A percentile compares a stretch with the other conserved stretches of the same genome.
These are phyloP conservation scores for Agrotis clavis DNA, from an alignment of 2,888 invertebrate species.

Conservation along the genomic window DNA sequence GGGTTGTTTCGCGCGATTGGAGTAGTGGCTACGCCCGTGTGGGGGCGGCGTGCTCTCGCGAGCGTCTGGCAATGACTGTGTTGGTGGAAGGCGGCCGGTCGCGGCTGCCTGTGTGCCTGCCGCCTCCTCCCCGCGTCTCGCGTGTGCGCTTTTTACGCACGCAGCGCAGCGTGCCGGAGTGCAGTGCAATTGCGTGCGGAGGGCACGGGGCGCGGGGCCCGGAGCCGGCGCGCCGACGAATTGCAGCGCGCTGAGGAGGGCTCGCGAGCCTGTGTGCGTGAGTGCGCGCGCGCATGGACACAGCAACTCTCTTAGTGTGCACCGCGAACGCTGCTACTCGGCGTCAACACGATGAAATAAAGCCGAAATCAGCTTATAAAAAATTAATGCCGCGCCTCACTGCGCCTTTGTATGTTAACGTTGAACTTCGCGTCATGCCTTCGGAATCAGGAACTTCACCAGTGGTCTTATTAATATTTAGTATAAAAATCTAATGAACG, in stretches of 20 bases:
- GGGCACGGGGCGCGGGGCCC: slow-evolving; percentile 72
- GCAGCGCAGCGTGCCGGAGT: slow-evolving; percentile 85
- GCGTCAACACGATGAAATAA: slow-evolving; percentile 82
- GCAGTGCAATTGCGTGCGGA: slow-evolving; percentile 91
- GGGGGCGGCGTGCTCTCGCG: slow-evolving; percentile 89
- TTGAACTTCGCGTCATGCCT: slow-evolving; percentile 82
- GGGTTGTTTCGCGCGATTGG: slow-evolving; percentile 83
- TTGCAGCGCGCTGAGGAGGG: slow-evolving; percentile 90
- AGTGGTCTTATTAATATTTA: slow-evolving; percentile 55
- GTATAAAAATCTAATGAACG: slow-evolving; percentile 17
- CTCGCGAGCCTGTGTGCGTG: slow-evolving; percentile 83
- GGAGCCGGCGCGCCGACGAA: slow-evolving; percentile 83
- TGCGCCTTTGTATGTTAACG: slow-evolving; percentile 86
- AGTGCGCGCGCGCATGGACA: slow-evolving; percentile 81
- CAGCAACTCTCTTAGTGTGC: slow-evolving; percentile 67
- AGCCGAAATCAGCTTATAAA: slow-evolving; percentile 87
- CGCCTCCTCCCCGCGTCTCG: slow-evolving; percentile 83
- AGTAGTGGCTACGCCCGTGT: slow-evolving; percentile 75
- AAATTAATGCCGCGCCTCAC: slow-evolving; percentile 83
- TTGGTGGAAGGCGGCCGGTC: slow-evolving; percentile 77
- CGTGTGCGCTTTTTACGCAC: slow-evolving; percentile 91
- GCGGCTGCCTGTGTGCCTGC: slow-evolving; percentile 69
- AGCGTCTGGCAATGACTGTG: slow-evolving; percentile 88
- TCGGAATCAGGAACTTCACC: slow-evolving; percentile 77
- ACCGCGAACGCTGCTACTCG: slow-evolving; percentile 71